Evolutionary conservation across 2,797 vertebrate species (phyloP).

Genomic region (Otolemur crassicaudatus): DNA sequence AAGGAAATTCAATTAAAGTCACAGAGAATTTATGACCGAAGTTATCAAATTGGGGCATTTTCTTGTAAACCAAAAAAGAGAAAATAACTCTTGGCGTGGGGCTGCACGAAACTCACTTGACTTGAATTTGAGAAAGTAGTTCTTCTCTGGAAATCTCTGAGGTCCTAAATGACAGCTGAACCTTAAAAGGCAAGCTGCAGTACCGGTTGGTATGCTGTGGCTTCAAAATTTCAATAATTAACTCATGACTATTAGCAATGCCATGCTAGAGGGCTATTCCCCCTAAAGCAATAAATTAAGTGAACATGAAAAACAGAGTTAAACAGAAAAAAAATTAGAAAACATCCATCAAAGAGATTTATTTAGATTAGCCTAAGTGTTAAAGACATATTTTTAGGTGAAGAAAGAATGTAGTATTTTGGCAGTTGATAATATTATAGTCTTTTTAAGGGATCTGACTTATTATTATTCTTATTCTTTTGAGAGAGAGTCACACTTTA

Average conservation of each 20-base stretch:
- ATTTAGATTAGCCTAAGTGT: conserved; percentile 28
- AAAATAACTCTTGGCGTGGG: conserved; percentile 48
- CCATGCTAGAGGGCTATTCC: background rate
- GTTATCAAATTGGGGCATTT: conserved; percentile 66
- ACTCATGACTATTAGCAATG: background rate
- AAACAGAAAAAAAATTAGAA: conserved; percentile 32
- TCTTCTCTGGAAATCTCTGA: background rate
- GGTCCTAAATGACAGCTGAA: conserved; percentile 22
- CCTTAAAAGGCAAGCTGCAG: conserved; percentile 52
- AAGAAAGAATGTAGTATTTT: conserved; percentile 30
- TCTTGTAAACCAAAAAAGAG: conserved; percentile 67
- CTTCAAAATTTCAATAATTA: conserved; percentile 46
- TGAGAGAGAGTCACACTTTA: no score
- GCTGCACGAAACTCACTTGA: conserved; percentile 54
- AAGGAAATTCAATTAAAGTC: conserved; percentile 65
- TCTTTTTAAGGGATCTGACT: background rate
- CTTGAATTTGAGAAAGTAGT: conserved; percentile 46
- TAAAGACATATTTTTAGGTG: conserved; percentile 49
- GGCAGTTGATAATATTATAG: background rate
- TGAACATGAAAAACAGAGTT: background rate
- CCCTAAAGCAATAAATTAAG: conserved; percentile 13
- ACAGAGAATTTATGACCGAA: conserved; percentile 64
- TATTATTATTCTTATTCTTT: no score
- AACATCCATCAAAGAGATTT: conserved; percentile 22
- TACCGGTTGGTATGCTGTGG: background rate